Conservation (phyloP, 2,888 invertebrate genomes). For the Drosophila parthenogenetica region DNA sequence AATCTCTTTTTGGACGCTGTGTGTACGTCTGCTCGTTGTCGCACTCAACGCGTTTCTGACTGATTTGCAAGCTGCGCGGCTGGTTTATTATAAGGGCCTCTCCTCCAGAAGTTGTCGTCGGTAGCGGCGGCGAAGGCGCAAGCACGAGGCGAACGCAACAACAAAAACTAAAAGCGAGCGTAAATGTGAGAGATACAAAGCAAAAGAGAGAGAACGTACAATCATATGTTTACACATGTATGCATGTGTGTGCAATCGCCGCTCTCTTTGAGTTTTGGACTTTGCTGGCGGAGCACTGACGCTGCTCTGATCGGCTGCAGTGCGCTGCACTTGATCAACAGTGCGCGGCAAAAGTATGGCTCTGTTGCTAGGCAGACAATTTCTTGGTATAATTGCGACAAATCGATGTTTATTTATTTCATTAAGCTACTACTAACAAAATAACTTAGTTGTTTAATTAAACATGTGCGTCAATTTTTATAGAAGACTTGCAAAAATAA, state of each 20-base stretch:
- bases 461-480: no score
- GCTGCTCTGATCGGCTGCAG: conserved; percentile 21
- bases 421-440: no score
- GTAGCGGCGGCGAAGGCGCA: not conserved
- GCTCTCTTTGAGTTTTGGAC: conserved; percentile 52
- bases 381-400: no score
- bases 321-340: conserved; percentile 49
- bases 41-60: conserved; percentile 76
- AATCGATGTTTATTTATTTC: no score
- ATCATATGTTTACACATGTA: conserved; percentile 1
- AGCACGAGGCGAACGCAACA: conserved; percentile 27
- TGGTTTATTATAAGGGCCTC: conserved; percentile 75
- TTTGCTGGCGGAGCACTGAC: conserved; percentile 31
- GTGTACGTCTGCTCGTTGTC: conserved; percentile 69
- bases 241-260: conserved; percentile 5
- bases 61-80: conserved; percentile 70
- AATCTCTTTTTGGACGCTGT: conserved; percentile 34
- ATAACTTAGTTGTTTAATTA: no score
- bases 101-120: conserved; percentile 44
- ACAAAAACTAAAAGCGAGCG: conserved; percentile 16
- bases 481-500: no score
- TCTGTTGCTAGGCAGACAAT: conserved; percentile 7
- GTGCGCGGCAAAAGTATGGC: conserved; percentile 47
- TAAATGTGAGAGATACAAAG: conserved; percentile 4
- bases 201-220: conserved; percentile 9